phyloP scores from a whole-genome alignment of 2,888 invertebrate genomes.

The Ormyrus thymus region DNA sequence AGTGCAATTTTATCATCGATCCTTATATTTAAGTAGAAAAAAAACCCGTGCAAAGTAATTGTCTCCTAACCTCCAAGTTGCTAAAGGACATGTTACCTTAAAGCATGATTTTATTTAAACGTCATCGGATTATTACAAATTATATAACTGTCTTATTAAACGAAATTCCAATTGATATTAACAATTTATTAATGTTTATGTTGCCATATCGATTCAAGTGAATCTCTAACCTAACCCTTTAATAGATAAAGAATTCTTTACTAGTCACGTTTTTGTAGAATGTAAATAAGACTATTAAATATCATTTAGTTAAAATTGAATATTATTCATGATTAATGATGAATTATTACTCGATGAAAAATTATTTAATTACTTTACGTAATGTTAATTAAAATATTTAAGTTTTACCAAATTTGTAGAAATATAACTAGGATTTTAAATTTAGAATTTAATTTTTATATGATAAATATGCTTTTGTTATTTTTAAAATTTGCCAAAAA shows the following conservation, averaged over 20 bases:
- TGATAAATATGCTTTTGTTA: no score
- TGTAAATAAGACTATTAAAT: not conserved
- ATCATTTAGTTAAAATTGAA: not conserved
- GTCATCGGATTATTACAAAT: slow-evolving; percentile 45
- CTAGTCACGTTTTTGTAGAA: slow-evolving; percentile 33
- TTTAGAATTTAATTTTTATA: no score
- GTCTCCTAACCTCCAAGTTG: slow-evolving; percentile 55
- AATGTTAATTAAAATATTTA: no score
- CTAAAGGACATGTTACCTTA: slow-evolving; percentile 14
- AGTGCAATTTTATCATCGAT: slow-evolving; percentile 40
- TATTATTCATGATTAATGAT: not conserved
- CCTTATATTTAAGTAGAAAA: not conserved
- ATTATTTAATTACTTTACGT: not conserved
- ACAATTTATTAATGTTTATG: not conserved
- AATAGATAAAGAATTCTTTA: not conserved
- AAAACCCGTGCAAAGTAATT: slow-evolving; percentile 10
- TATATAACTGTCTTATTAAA: slow-evolving; percentile 48
- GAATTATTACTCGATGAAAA: not conserved
- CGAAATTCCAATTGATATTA: not conserved
- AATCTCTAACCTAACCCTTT: slow-evolving; percentile 21
- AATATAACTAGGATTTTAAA: not conserved
- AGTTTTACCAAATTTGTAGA: not conserved
- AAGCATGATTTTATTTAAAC: slow-evolving; percentile 43
- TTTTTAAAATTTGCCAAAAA: no score
- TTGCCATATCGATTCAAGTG: not conserved